Percentiles rank a stretch among this genome's conserved stretches.
phyloP scores from a whole-genome alignment of 2,113 vertebrate genomes.

The Ondatra zibethicus region DNA sequence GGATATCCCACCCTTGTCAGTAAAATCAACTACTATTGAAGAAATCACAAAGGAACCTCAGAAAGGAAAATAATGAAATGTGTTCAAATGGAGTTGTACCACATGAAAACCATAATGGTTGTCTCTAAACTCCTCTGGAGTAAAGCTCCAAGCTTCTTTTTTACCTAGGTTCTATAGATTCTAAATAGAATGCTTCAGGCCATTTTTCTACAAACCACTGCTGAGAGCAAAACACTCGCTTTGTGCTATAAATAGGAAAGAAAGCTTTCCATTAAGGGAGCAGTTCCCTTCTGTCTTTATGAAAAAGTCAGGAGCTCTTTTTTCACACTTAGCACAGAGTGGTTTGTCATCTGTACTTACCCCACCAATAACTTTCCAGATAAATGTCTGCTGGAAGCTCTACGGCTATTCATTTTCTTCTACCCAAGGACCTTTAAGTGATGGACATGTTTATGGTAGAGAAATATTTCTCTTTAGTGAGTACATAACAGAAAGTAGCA shows the following conservation, averaged over 20 bases:
- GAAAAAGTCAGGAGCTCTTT: neutral
- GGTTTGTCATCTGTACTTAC: neutral
- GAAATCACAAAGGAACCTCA: neutral
- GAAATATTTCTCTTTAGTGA: conserved; percentile 48
- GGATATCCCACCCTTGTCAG: neutral
- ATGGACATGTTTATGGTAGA: conserved; percentile 9
- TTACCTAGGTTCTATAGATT: neutral
- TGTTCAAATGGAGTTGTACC: neutral
- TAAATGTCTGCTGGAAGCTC: neutral
- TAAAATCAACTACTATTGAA: conserved; percentile 2
- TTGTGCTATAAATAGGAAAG: neutral
- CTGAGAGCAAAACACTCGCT: neutral
- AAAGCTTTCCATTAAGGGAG: neutral
- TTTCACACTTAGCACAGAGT: neutral
- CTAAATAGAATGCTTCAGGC: neutral
- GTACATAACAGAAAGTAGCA: neutral
- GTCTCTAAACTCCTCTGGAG: neutral
- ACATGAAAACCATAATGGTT: neutral
- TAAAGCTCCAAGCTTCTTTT: neutral
- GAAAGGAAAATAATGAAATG: neutral
- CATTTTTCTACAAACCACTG: neutral
- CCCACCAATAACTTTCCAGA: neutral
- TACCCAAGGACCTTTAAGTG: conserved; percentile 17
- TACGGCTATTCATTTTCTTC: conserved; percentile 16
- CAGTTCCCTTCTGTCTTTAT: neutral